A percentile compares a stretch with the other conserved stretches of the same genome.
These are phyloP conservation scores for Scalopus aquaticus DNA, from an alignment of 2,113 vertebrate species.

Conservation along the genomic window DNA sequence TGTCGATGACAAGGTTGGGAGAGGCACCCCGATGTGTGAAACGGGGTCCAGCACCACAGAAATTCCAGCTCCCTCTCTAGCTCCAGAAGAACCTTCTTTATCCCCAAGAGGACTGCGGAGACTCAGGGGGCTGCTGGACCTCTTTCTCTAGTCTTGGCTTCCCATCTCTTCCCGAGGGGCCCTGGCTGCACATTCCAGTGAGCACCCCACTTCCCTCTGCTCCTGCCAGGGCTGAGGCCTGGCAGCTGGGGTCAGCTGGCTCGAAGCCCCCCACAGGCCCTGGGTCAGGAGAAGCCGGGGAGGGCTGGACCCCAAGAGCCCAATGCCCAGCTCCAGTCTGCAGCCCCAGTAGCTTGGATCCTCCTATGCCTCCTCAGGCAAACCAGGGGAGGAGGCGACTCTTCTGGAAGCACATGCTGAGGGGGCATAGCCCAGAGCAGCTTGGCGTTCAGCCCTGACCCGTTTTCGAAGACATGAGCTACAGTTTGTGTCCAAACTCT, in stretches of 20 bases:
- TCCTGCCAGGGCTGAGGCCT: neutral
- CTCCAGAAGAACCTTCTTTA: too few species aligned
- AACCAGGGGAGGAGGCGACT: too few species aligned
- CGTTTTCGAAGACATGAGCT: neutral
- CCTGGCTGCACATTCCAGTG: accelerated
- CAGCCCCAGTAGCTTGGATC: neutral
- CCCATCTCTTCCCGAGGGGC: neutral
- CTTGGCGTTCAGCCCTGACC: accelerated
- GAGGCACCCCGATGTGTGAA: neutral
- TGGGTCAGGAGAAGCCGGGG: neutral
- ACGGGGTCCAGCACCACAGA: neutral
- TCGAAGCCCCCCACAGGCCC: too few species aligned
- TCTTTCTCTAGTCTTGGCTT: neutral
- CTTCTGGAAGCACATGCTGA: neutral
- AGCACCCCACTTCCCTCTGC: neutral
- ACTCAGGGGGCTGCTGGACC: neutral
- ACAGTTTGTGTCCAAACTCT: neutral
- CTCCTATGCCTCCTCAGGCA: neutral
- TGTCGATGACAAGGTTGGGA: neutral
- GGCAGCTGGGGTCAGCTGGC: neutral
- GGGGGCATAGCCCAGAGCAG: accelerated
- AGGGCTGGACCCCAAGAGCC: neutral
- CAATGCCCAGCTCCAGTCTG: neutral
- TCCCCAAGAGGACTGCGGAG: too few species aligned
- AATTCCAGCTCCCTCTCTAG: neutral